phyloP scores from a whole-genome alignment of 1,140 invertebrate genomes.

The Zelostemma sp. region DNA sequence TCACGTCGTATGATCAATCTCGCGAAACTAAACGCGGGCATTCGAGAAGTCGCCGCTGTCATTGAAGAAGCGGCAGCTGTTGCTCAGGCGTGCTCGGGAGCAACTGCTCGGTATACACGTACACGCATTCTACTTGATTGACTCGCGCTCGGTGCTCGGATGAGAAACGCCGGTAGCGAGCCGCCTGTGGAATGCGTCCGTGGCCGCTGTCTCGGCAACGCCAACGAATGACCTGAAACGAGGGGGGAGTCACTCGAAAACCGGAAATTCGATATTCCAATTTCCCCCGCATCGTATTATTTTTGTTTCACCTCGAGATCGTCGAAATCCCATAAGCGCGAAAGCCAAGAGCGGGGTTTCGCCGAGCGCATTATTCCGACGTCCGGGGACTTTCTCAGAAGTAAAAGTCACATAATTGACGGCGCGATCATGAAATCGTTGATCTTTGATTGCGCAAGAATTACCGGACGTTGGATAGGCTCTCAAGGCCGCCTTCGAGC shows the following conservation, averaged over 20 bases:
- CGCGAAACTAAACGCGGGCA: conserved; percentile 36
- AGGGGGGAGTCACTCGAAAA: no score
- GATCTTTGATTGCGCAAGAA: conserved; percentile 53
- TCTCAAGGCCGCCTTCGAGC: conserved; percentile 53
- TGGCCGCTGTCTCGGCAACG: no score
- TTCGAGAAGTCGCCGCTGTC: not conserved
- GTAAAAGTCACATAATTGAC: conserved; percentile 6
- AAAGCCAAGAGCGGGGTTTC: no score
- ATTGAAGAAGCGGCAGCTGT: conserved; percentile 37
- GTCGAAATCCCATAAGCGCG: no score
- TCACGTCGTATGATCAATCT: conserved; percentile 26
- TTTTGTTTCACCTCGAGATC: no score
- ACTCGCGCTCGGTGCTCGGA: conserved; percentile 53
- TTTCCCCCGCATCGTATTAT: no score
- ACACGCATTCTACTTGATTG: conserved; percentile 61
- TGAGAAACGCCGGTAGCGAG: conserved; percentile 47
- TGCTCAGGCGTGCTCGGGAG: no score
- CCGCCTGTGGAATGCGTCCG: conserved; percentile 49
- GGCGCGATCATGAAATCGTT: conserved; percentile 37
- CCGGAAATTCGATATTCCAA: no score
- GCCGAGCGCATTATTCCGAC: no score
- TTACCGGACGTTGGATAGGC: conserved; percentile 30
- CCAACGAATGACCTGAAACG: no score
- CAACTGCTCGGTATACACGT: conserved; percentile 48
- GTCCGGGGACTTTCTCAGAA: conserved; percentile 15